A percentile compares a stretch with the other conserved stretches of the same genome.
Evolutionary conservation across 2,888 invertebrate genomes (phyloP).

Genomic region (Gortyna flavago): DNA sequence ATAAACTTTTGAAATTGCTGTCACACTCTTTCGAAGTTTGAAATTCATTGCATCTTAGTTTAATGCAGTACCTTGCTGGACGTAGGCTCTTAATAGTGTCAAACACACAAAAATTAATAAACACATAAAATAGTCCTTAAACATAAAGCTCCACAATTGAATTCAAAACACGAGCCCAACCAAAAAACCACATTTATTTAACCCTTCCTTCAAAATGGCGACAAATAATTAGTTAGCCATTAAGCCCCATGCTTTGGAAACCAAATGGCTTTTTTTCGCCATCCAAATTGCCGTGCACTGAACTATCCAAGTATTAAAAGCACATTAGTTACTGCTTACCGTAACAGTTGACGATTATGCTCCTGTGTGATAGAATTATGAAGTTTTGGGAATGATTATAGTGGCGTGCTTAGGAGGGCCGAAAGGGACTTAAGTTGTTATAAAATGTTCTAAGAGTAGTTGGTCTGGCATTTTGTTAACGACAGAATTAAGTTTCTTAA

Average conservation of each 20-base stretch:
- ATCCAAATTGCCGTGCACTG: conserved; percentile 81
- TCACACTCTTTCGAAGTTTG: not conserved
- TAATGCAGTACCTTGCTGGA: not conserved
- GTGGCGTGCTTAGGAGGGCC: conserved; percentile 25
- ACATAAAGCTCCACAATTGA: conserved; percentile 34
- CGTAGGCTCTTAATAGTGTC: not conserved
- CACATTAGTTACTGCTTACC: conserved; percentile 79
- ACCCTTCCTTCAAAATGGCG: conserved; percentile 71
- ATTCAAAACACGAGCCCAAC: conserved; percentile 26
- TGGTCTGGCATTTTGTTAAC: conserved; percentile 17
- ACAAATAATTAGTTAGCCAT: conserved; percentile 83
- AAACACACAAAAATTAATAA: not conserved
- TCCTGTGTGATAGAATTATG: conserved; percentile 68
- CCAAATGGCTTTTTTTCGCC: conserved; percentile 83
- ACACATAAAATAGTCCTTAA: not conserved
- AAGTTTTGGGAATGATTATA: conserved; percentile 57
- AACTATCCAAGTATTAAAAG: conserved; percentile 82
- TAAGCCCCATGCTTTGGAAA: conserved; percentile 80
- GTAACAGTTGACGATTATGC: conserved; percentile 79
- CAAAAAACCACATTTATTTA: conserved; percentile 48
- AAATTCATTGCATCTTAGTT: not conserved
- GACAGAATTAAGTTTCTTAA: not conserved
- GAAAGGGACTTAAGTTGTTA: conserved; percentile 30
- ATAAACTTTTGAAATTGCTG: not conserved
- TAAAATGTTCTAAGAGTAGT: conserved; percentile 20